Conservation (phyloP, 2,113 vertebrate genomes). For the Nanorana parkeri region DNA sequence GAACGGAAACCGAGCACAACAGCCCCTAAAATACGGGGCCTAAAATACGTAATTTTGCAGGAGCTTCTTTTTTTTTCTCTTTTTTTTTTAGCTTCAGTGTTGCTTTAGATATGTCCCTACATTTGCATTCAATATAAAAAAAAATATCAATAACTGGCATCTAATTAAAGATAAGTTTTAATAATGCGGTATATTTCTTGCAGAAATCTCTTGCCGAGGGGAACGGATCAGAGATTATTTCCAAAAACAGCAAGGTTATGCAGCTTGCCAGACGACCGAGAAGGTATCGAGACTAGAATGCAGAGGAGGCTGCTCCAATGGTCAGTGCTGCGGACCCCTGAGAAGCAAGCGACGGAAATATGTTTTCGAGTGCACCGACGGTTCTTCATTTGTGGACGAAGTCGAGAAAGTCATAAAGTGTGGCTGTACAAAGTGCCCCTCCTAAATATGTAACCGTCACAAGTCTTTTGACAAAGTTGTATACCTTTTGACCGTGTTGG, state of each 20-base stretch:
- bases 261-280: slow-evolving; percentile 97
- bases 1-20: no score
- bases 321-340: slow-evolving; percentile 90
- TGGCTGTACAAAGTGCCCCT: slow-evolving; percentile 90
- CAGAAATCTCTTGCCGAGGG: slow-evolving; percentile 97
- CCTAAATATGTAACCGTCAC: slow-evolving; percentile 72
- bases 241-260: slow-evolving; percentile 98
- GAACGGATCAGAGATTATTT: slow-evolving; percentile 97
- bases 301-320: slow-evolving; percentile 81
- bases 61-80: not conserved
- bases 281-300: slow-evolving; percentile 97
- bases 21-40: no score
- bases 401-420: slow-evolving; percentile 98
- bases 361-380: slow-evolving; percentile 96
- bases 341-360: slow-evolving; percentile 98
- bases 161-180: not conserved
- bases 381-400: slow-evolving; percentile 95
- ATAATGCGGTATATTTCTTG: slow-evolving; percentile 30
- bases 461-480: slow-evolving; percentile 65
- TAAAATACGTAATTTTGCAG: no score
- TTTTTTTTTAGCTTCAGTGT: not conserved
- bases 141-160: not conserved
- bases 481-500: slow-evolving; percentile 80
- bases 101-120: not conserved
- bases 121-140: not conserved